phyloP scores from a whole-genome alignment of 2,797 vertebrate genomes.

The Danio aesculapii region DNA sequence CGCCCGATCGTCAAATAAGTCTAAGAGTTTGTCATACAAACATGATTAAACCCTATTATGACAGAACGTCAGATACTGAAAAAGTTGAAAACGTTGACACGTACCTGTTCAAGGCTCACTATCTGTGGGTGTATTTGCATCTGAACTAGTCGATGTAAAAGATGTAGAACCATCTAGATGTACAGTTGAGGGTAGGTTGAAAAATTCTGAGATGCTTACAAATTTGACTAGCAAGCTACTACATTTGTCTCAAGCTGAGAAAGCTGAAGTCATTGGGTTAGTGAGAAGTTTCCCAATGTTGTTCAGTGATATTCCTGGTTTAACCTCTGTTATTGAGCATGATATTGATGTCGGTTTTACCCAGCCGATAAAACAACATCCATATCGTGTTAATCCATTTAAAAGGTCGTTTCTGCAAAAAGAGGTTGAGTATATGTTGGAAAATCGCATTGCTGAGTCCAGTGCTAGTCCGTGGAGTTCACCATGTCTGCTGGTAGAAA shows the following conservation, averaged over 20 bases:
- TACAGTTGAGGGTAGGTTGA: not conserved
- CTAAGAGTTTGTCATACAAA: not conserved
- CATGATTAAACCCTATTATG: not conserved
- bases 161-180: too few species aligned
- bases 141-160: too few species aligned
- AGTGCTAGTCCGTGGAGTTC: too few species aligned
- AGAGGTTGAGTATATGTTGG: not conserved
- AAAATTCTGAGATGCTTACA: not conserved
- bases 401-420: not conserved
- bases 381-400: not conserved
- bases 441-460: not conserved
- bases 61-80: not conserved
- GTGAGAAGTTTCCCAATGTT: not conserved
- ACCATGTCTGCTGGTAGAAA: too few species aligned
- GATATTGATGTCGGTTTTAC: not conserved
- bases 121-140: too few species aligned
- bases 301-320: not conserved
- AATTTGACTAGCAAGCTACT: not conserved
- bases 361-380: not conserved
- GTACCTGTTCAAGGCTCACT: too few species aligned
- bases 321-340: not conserved
- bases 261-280: not conserved
- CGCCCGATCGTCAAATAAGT: not conserved
- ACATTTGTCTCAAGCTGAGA: not conserved
- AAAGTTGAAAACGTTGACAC: too few species aligned